Evolutionary conservation across 2,888 invertebrate genomes (phyloP).

Genomic region (Eristalinus aeneus): DNA sequence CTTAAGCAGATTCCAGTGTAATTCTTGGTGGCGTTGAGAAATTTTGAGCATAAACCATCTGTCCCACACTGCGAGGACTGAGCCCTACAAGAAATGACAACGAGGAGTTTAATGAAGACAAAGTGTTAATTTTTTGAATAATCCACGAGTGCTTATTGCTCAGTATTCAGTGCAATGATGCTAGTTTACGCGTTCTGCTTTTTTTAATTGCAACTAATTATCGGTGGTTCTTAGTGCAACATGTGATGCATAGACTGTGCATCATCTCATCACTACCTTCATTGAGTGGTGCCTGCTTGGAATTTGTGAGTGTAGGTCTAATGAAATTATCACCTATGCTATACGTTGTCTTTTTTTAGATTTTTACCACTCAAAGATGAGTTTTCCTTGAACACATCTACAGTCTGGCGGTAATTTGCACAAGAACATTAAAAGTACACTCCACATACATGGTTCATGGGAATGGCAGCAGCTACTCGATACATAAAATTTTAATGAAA

Average conservation of each 20-base stretch:
- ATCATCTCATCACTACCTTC: slow-evolving; percentile 31
- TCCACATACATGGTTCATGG: slow-evolving; percentile 41
- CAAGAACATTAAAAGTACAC: slow-evolving; percentile 45
- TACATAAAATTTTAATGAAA: slow-evolving; percentile 70
- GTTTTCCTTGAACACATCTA: neutral
- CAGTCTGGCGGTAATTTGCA: slow-evolving; percentile 50
- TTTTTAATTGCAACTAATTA: slow-evolving; percentile 69
- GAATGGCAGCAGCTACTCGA: slow-evolving; percentile 65
- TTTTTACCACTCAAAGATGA: slow-evolving; percentile 28
- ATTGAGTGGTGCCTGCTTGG: slow-evolving; percentile 15
- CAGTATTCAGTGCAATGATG: slow-evolving; percentile 31
- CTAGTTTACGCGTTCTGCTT: slow-evolving; percentile 45
- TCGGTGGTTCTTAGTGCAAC: slow-evolving; percentile 37
- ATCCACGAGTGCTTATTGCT: slow-evolving; percentile 12
- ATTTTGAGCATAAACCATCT: slow-evolving; percentile 62
- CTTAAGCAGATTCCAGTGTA: neutral
- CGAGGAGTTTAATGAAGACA: slow-evolving; percentile 63
- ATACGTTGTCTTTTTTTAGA: slow-evolving; percentile 52
- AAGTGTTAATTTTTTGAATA: slow-evolving; percentile 66
- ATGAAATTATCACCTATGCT: slow-evolving; percentile 69
- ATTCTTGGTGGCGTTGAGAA: slow-evolving; percentile 44
- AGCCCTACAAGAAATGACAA: slow-evolving; percentile 24
- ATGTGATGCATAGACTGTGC: slow-evolving; percentile 45
- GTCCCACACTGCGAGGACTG: slow-evolving; percentile 8
- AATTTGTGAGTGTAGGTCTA: slow-evolving; percentile 62